Evolutionary conservation across 2,797 vertebrate species (phyloP).

Genomic region (Knipowitschia caucasica): DNA sequence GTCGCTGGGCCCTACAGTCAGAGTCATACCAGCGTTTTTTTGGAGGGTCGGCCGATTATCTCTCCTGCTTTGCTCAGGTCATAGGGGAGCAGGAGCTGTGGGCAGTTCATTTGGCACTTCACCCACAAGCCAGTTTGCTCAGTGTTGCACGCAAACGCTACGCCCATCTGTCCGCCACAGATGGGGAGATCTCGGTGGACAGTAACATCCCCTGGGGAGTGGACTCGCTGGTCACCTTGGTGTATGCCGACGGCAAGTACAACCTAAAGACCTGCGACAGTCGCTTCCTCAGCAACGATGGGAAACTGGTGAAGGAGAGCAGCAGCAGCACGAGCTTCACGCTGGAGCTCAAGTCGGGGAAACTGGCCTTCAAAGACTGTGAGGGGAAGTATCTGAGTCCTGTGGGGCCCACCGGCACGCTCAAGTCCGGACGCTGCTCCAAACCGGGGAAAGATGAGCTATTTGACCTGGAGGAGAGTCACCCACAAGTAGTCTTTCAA

Average conservation of each 20-base stretch:
- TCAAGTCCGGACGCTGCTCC: constrained; percentile 87
- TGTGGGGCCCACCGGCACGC: constrained; percentile 85
- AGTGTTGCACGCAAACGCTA: constrained; percentile 93
- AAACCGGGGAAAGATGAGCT: constrained; percentile 95
- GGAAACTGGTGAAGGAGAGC: constrained; percentile 85
- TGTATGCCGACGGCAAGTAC: constrained; percentile 88
- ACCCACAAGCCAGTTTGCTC: constrained; percentile 92
- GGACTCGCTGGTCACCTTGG: constrained; percentile 89
- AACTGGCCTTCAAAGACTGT: constrained; percentile 93
- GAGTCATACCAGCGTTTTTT: constrained; percentile 88
- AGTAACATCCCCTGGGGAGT: constrained; percentile 95
- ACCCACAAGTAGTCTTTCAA: constrained; percentile 92
- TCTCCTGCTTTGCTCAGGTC: constrained; percentile 91
- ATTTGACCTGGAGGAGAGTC: constrained; percentile 95
- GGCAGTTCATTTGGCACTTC: constrained; percentile 91
- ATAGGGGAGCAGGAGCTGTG: constrained; percentile 89
- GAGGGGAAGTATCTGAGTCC: constrained; percentile 91
- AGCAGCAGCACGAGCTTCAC: constrained; percentile 81
- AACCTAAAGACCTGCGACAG: constrained; percentile 89
- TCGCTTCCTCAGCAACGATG: constrained; percentile 89
- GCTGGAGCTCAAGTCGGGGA: constrained; percentile 90
- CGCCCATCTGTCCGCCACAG: constrained; percentile 86
- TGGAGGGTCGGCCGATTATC: constrained; percentile 86
- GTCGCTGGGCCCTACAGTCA: constrained; percentile 92
- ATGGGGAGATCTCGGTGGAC: constrained; percentile 87